Percentiles rank a stretch among this genome's conserved stretches.
phyloP scores from a whole-genome alignment of 2,888 invertebrate genomes.

The Heterodera filipjevi region DNA sequence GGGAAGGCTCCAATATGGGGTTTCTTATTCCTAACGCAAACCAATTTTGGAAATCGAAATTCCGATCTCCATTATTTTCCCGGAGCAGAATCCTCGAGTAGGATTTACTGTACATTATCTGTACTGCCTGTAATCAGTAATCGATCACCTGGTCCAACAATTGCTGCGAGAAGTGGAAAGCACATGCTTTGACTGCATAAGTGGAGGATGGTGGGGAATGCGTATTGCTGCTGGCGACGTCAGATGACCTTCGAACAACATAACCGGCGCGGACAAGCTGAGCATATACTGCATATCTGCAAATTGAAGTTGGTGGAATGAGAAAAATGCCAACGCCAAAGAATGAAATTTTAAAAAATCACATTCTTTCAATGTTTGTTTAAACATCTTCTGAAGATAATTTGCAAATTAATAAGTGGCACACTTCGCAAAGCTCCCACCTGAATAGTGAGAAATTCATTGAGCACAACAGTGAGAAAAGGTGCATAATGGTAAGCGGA shows the following conservation, averaged over 20 bases:
- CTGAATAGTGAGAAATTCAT: slow-evolving; percentile 25
- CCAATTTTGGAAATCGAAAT: no score
- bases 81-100: no score
- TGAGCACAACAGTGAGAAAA: slow-evolving; percentile 24
- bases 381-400: no score
- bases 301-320: neutral
- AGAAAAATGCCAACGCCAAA: no score
- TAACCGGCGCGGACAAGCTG: slow-evolving; percentile 32
- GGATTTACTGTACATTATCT: no score
- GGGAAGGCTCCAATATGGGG: no score
- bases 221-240: neutral
- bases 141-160: slow-evolving; percentile 32
- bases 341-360: no score
- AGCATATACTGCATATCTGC: slow-evolving; percentile 29
- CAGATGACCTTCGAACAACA: slow-evolving; percentile 16
- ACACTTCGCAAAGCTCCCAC: slow-evolving; percentile 15
- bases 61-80: no score
- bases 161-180: slow-evolving; percentile 34
- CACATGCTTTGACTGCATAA: slow-evolving; percentile 21
- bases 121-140: no score
- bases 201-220: neutral
- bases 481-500: slow-evolving; percentile 25
- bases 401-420: no score
- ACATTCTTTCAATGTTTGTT: no score
- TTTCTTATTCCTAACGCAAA: no score